phyloP scores from a whole-genome alignment of 2,888 invertebrate genomes.

The Chalcis sispes region DNA sequence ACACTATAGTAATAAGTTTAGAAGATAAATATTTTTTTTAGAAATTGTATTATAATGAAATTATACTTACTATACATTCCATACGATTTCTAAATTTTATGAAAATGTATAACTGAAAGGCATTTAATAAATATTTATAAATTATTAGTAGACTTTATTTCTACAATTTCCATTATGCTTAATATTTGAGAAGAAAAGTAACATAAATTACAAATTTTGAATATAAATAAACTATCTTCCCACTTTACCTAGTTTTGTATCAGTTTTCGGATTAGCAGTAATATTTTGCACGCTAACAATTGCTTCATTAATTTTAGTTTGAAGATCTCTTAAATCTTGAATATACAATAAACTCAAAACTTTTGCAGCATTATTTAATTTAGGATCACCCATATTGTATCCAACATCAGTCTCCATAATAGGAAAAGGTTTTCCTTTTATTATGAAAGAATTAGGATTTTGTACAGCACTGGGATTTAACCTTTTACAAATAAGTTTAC shows the following conservation, averaged over 20 bases:
- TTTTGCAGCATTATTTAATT: constrained; percentile 85
- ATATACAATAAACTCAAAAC: constrained; percentile 89
- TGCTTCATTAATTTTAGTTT: constrained; percentile 95
- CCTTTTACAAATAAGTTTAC: constrained; percentile 80
- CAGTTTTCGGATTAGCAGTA: constrained; percentile 98
- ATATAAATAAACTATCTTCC: constrained; percentile 78
- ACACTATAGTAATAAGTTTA: too few relatives aligned
- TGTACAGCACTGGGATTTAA: constrained; percentile 80
- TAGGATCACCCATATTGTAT: constrained; percentile 81
- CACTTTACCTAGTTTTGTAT: constrained; percentile 94
- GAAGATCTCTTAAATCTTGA: constrained; percentile 89
- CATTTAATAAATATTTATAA: constrained; percentile 29
- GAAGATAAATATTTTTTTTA: too few relatives aligned
- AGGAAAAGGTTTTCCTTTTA: constrained; percentile 83
- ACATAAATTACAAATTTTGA: not conserved
- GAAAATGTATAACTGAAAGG: not conserved
- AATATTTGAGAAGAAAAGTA: too few relatives aligned
- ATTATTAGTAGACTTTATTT: constrained; percentile 23
- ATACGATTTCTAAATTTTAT: not conserved
- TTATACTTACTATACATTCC: too few relatives aligned
- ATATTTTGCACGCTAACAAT: constrained; percentile 94
- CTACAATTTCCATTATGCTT: too few relatives aligned
- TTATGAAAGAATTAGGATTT: constrained; percentile 77
- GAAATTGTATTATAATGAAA: too few relatives aligned
- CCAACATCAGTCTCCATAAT: constrained; percentile 83